phyloP scores from a whole-genome alignment of 2,113 vertebrate genomes.

The Peromyscus leucopus region DNA sequence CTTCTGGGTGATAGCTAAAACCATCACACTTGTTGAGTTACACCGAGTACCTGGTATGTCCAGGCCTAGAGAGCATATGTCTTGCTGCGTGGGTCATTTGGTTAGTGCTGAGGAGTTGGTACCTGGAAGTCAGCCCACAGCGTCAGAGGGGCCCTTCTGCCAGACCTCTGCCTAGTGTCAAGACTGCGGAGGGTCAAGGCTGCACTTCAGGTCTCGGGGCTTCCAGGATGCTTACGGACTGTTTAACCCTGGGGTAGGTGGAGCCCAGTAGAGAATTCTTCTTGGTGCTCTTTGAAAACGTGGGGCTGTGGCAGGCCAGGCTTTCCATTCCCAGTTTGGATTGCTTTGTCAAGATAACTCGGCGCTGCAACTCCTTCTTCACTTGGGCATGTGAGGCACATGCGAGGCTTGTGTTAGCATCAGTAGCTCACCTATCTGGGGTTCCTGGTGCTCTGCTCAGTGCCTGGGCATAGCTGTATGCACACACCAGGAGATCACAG shows the following conservation, averaged over 20 bases:
- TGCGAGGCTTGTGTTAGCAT: background rate
- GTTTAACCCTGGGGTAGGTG: background rate
- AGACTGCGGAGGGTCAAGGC: background rate
- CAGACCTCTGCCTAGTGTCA: background rate
- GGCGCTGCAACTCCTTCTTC: background rate
- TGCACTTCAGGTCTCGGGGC: background rate
- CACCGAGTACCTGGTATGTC: background rate
- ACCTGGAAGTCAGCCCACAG: background rate
- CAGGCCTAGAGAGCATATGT: background rate
- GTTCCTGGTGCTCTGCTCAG: background rate
- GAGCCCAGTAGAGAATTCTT: background rate
- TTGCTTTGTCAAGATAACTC: background rate
- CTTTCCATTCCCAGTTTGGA: background rate
- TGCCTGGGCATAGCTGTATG: background rate
- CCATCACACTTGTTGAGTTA: conserved; percentile 20
- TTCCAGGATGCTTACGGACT: background rate
- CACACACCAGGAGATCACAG: background rate
- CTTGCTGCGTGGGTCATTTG: background rate
- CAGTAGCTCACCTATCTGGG: background rate
- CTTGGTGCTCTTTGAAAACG: background rate
- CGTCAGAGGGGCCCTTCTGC: background rate
- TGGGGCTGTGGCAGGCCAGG: background rate
- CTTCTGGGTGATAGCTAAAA: too few species aligned
- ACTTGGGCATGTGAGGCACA: background rate
- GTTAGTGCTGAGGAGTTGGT: background rate